Evolutionary conservation across 2,888 invertebrate genomes (phyloP), one percentile per base, ranked within the genome.

Genomic region (Lasius fuliginosus): DNA sequence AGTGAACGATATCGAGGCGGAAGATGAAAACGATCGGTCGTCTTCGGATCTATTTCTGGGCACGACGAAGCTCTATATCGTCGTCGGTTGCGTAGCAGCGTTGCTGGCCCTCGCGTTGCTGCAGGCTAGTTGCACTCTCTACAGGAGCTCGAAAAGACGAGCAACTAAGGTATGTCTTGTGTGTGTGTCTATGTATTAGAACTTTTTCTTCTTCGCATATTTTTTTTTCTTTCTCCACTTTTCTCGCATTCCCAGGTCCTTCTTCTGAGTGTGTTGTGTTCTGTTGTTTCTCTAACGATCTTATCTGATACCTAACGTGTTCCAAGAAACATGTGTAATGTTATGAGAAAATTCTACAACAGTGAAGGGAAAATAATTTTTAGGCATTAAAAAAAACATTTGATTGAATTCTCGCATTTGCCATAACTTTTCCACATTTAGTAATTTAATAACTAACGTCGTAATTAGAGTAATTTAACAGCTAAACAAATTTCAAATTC

Each of bases 81-180:
- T 98, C 62, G 95, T 98, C 84, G 98, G 97, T 9, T 98, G 98
- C 90, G 97, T 98, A 82, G 97, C 96, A 0, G 98, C 98, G 0
- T 95, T 99, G 64, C 95, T 98, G 49, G 95, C 98, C 30, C 96
- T 98, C 60, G 98, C 98, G 0, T 91, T 98, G 15, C 95, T 98
- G 68, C 98, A 98, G 95, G 98, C 98, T 0, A 96, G 96, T 74
- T 98, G 98, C 93, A 98, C 98, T 1, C 96, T 98, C 68, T 97
- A 97, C 94, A 96, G 96, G 91, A 96, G 97, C 0, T 96, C 96
- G 30, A 96, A 96, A 89, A 96, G 96, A 89, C 96, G 95, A 86
- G 93, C 94, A 56, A 93, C 95, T 87, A 98, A 98, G 97, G 98
- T 98, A 96, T 53, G 67, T 53, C 53, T 58, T 18, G 5, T 79